phyloP scores from a whole-genome alignment of 2,797 vertebrate species.

The Distichodus sexfasciatus region DNA sequence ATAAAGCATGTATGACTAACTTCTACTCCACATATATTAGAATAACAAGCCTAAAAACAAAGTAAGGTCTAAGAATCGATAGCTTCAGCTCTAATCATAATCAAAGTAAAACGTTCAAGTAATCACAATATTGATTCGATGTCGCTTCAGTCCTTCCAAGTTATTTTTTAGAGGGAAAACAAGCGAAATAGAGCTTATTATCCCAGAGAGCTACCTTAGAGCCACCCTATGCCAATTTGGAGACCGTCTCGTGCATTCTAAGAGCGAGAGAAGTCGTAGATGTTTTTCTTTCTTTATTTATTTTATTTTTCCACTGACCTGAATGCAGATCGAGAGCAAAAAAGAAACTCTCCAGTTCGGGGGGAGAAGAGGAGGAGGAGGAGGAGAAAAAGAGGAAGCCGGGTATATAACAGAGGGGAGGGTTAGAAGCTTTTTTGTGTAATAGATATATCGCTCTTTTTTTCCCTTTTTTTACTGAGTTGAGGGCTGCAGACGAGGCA shows the following conservation, averaged over 20 bases:
- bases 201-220: conserved; percentile 66
- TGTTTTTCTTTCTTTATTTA: conserved; percentile 45
- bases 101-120: too few species aligned
- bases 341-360: conserved; percentile 53
- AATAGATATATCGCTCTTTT: too few species aligned
- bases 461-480: conserved; percentile 25
- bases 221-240: conserved; percentile 69
- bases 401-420: background rate
- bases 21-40: too few species aligned
- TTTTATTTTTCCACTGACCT: conserved; percentile 72
- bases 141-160: background rate
- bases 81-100: conserved; percentile 19
- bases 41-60: too few species aligned
- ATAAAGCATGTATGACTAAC: too few species aligned
- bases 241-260: conserved; percentile 71
- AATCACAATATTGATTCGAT: conserved; percentile 1
- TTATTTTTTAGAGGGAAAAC: conserved; percentile 49
- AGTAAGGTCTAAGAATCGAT: too few species aligned
- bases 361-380: conserved; percentile 53
- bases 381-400: conserved; percentile 51
- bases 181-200: conserved; percentile 61
- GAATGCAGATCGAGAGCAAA: conserved; percentile 70
- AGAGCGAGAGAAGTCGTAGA: conserved; percentile 63
- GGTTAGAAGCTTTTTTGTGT: too few species aligned
- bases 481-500: conserved; percentile 37